Percentiles rank a stretch among this genome's conserved stretches.
These are phyloP conservation scores for Popillia japonica DNA, from an alignment of 1,140 invertebrate genomes.

Conservation along the genomic window DNA sequence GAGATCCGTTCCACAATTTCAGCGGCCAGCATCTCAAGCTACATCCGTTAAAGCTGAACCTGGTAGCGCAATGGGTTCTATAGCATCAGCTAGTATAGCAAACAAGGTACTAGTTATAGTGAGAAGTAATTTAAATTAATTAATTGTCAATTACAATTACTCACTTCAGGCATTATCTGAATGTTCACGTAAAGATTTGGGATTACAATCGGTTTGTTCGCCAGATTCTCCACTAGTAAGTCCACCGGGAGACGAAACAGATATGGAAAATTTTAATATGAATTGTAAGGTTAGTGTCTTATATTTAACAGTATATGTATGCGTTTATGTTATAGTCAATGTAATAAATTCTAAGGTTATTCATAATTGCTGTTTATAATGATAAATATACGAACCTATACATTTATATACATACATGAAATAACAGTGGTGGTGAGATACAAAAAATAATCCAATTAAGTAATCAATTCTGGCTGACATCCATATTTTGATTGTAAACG, in stretches of 20 bases:
- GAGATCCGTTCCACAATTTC: conserved; percentile 50
- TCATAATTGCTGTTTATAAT: background rate
- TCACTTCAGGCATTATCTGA: conserved; percentile 54
- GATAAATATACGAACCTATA: background rate
- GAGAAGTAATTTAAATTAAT: too few species aligned
- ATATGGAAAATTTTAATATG: conserved; percentile 53
- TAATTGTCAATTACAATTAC: background rate
- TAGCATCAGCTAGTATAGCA: conserved; percentile 59
- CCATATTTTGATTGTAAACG: too few species aligned
- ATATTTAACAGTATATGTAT: conserved; percentile 10
- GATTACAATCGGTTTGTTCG: conserved; percentile 60
- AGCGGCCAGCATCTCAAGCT: conserved; percentile 65
- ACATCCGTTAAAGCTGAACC: conserved; percentile 72
- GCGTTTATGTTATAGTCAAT: background rate
- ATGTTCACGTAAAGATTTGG: conserved; percentile 65
- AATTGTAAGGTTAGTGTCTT: conserved; percentile 53
- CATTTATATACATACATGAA: background rate
- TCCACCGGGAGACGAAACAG: conserved; percentile 55
- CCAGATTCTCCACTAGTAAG: conserved; percentile 57
- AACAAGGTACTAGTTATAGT: conserved; percentile 59
- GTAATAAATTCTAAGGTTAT: background rate
- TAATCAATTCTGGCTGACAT: too few species aligned
- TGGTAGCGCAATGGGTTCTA: conserved; percentile 65
- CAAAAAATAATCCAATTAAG: too few species aligned
- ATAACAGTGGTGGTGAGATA: too few species aligned